phyloP scores from a whole-genome alignment of 2,888 invertebrate genomes.

The Crossocerus cetratus region DNA sequence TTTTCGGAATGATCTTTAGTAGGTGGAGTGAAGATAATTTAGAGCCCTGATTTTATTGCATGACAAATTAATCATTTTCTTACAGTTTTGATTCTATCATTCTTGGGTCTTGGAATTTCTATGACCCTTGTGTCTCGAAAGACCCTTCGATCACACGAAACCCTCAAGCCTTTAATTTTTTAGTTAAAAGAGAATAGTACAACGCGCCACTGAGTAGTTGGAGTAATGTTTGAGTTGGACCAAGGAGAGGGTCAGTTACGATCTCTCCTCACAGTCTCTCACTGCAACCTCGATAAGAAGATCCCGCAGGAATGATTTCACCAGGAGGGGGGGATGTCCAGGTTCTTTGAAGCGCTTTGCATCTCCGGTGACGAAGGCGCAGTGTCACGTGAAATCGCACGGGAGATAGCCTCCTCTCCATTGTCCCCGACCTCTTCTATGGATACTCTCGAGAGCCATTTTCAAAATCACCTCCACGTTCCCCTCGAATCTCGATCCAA shows the following conservation, averaged over 20 bases:
- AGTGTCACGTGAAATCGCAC: constrained; percentile 47
- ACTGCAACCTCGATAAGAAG: constrained; percentile 59
- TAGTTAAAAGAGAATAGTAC: background rate
- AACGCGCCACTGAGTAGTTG: constrained; percentile 28
- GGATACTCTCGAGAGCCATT: constrained; percentile 39
- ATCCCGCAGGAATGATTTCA: constrained; percentile 56
- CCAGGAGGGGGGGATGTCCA: constrained; percentile 52
- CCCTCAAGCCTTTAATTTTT: too few species aligned
- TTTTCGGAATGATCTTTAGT: too few species aligned
- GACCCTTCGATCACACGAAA: too few species aligned
- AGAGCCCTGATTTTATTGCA: too few species aligned
- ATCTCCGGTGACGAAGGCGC: constrained; percentile 38
- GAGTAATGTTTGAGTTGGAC: too few species aligned
- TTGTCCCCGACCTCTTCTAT: constrained; percentile 11
- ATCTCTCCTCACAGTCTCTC: constrained; percentile 13
- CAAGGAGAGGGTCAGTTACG: constrained; percentile 56
- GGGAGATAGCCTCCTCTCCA: constrained; percentile 40
- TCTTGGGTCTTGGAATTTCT: too few species aligned
- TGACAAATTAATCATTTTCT: too few species aligned
- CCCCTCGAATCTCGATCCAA: background rate
- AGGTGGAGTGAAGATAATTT: too few species aligned
- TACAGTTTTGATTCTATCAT: too few species aligned
- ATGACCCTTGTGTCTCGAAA: too few species aligned
- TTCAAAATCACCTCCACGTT: constrained; percentile 36
- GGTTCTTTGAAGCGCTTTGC: constrained; percentile 52